Percentiles rank a stretch among this genome's conserved stretches.
These are phyloP conservation scores for Phragmatobia fuliginosa DNA, from an alignment of 2,888 invertebrate genomes.

Conservation along the genomic window DNA sequence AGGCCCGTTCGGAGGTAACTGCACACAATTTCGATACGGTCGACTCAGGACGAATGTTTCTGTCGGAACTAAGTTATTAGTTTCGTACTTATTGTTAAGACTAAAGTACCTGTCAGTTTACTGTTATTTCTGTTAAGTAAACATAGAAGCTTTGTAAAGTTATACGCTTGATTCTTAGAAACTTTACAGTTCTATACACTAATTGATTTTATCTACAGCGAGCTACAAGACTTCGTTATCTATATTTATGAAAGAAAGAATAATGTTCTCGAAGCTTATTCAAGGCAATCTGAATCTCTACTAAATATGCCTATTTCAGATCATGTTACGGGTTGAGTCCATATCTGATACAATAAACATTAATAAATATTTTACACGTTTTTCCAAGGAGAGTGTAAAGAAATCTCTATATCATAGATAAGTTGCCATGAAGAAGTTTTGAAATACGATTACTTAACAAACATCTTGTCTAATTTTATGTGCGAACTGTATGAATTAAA, in stretches of 20 bases:
- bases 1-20: conserved; percentile 56
- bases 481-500: too few relatives aligned
- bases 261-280: neutral
- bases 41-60: conserved; percentile 53
- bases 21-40: conserved; percentile 66
- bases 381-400: too few relatives aligned
- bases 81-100: conserved; percentile 40
- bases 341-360: too few relatives aligned
- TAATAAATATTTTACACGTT: too few relatives aligned
- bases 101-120: conserved; percentile 40
- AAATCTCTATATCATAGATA: too few relatives aligned
- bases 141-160: conserved; percentile 24
- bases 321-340: neutral
- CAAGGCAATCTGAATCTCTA: too few relatives aligned
- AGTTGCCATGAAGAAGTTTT: too few relatives aligned
- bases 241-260: neutral
- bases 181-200: neutral
- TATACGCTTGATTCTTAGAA: conserved; percentile 17
- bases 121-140: conserved; percentile 42
- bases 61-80: conserved; percentile 51
- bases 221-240: neutral
- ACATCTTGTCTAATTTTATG: too few relatives aligned
- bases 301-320: too few relatives aligned
- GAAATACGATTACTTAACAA: too few relatives aligned
- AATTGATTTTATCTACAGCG: neutral